Percentiles rank a stretch among this genome's conserved stretches.
Conservation (phyloP, 2,113 vertebrate species). For the Eubucco bourcierii region DNA sequence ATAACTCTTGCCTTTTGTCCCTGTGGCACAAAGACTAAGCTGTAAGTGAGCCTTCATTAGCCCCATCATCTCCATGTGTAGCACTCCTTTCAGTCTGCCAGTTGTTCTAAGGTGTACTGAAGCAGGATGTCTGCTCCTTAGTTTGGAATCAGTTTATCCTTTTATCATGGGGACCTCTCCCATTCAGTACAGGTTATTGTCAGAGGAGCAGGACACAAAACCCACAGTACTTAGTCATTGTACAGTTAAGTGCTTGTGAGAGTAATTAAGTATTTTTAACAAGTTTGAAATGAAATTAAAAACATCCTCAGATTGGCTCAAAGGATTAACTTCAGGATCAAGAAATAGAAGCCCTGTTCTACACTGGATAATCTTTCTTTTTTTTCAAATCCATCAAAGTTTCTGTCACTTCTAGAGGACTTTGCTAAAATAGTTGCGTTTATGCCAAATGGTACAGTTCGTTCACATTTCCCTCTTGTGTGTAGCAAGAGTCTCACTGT, state of each 20-base stretch:
- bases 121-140: fast-evolving
- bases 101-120: not conserved
- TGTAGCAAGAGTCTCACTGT: constrained; percentile 69
- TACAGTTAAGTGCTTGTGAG: not conserved
- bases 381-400: not conserved
- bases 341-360: not conserved
- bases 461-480: constrained; percentile 34
- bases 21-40: not conserved
- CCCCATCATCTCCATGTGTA: fast-evolving
- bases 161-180: not conserved
- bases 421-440: not conserved
- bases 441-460: constrained; percentile 24
- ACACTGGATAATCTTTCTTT: not conserved
- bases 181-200: not conserved
- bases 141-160: not conserved
- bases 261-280: not conserved
- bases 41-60: not conserved
- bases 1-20: not conserved
- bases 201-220: not conserved
- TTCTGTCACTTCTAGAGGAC: not conserved
- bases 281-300: not conserved
- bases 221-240: not conserved
- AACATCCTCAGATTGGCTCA: not conserved
- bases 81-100: not conserved
- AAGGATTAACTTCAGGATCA: not conserved